phyloP scores from a whole-genome alignment of 2,888 invertebrate species.

The Eulithis prunata region DNA sequence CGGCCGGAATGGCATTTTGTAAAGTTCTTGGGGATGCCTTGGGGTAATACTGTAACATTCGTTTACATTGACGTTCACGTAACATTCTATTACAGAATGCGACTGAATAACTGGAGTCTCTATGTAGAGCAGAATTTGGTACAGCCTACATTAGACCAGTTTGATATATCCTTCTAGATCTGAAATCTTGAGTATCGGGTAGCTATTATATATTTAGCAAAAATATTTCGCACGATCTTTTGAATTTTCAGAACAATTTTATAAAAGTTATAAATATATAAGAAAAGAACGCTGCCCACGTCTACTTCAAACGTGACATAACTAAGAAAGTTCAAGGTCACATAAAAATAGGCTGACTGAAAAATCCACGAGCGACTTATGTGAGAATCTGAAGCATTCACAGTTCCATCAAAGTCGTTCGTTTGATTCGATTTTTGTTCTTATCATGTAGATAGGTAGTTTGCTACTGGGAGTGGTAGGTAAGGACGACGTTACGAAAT shows the following conservation, averaged over 20 bases:
- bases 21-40: slow-evolving; percentile 19
- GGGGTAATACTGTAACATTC: slow-evolving; percentile 3
- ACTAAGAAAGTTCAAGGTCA: slow-evolving; percentile 32
- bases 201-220: too few species aligned
- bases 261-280: slow-evolving; percentile 4
- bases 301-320: slow-evolving; percentile 18
- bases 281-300: slow-evolving; percentile 3
- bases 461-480: too few species aligned
- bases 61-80: neutral
- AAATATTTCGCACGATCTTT: too few species aligned
- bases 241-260: neutral
- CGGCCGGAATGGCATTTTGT: slow-evolving; percentile 24
- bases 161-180: too few species aligned
- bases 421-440: slow-evolving; percentile 6
- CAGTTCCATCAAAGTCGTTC: neutral
- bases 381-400: slow-evolving; percentile 4
- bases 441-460: neutral
- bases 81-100: neutral
- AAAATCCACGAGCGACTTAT: slow-evolving; percentile 16
- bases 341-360: slow-evolving; percentile 26
- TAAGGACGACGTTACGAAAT: neutral
- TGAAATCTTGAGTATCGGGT: too few species aligned
- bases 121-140: neutral
- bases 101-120: neutral
- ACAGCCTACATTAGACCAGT: neutral